Conservation (phyloP, 2,888 invertebrate species). For the Lithosia quadra region DNA sequence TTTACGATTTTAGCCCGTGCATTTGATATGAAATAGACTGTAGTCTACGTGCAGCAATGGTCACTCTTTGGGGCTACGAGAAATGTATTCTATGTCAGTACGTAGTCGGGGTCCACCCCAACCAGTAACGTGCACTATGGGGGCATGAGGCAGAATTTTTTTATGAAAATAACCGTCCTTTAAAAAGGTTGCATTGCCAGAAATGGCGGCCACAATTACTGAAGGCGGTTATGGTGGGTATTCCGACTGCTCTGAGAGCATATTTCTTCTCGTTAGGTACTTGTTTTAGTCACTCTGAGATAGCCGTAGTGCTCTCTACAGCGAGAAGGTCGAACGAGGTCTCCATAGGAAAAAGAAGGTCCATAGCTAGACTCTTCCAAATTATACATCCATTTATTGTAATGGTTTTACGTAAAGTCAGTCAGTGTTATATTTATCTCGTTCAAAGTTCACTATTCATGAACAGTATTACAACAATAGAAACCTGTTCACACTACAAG, state of each 20-base stretch:
- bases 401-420: not conserved
- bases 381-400: not conserved
- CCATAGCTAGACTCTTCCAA: not conserved
- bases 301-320: not conserved
- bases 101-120: too few relatives aligned
- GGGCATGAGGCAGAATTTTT: too few relatives aligned
- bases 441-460: conserved; percentile 13
- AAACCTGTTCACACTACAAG: not conserved
- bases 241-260: not conserved
- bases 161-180: too few relatives aligned
- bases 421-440: not conserved
- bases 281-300: too few relatives aligned
- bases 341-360: not conserved
- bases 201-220: not conserved
- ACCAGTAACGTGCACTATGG: not conserved
- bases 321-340: not conserved
- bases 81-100: too few relatives aligned
- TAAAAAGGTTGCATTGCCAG: not conserved
- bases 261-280: not conserved
- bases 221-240: too few relatives aligned
- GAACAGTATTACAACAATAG: not conserved
- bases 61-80: too few relatives aligned
- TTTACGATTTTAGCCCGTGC: too few relatives aligned
- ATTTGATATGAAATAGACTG: too few relatives aligned
- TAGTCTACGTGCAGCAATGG: too few relatives aligned